Evolutionary conservation across 2,888 invertebrate species (phyloP), one percentile per base, ranked within the genome.

Genomic region (Nomada ruficornis): DNA sequence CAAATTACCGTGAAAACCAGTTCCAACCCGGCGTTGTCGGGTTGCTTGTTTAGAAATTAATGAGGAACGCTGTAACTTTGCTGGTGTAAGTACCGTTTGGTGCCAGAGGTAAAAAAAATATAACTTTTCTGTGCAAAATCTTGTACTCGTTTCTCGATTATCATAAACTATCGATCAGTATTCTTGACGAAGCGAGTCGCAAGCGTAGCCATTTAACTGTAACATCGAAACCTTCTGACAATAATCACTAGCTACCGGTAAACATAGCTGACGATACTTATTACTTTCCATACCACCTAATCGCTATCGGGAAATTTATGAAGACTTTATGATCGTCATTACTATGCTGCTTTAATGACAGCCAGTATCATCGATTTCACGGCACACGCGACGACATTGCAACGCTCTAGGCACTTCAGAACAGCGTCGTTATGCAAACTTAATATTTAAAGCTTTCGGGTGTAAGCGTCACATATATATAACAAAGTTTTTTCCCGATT

Each of bases 391-490:
- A 42, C 36, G 26, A 1, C 71, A 42, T 54, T 44, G 23, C 10
- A 55, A 47, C 18, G 54, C 26, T 59, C 52, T 59, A 67, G 44
- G 29, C 65, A 74, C 44, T 74, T 29, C 11, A 5, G 29, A 44
- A 36, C 5, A 11, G 18, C 1, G 0, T 1, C 15, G 47, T 62
- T 67, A 78, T 36, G 54, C 60, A 75, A 78, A 74, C 23, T 23
- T 55, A 50, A 54, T 76, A 54, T 67, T 62, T 78, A 29, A 20
- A 60, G n/a, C 36, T 50, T 65, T 42, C 29, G 42, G 26, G 42
- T 69, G 15, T 20, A 36, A 57, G 23, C 57, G 57, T 57, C 63
- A 50, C 57, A 15, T 36, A 0, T 7, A 15, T 36, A 0, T 7
- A 36, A 10, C 3, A 47, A 47, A 1, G 15, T 47, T 15, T 13